A percentile compares a stretch with the other conserved stretches of the same genome.
phyloP scores from a whole-genome alignment of 2,113 vertebrate species.

The Rhinopomastus cyanomelas region DNA sequence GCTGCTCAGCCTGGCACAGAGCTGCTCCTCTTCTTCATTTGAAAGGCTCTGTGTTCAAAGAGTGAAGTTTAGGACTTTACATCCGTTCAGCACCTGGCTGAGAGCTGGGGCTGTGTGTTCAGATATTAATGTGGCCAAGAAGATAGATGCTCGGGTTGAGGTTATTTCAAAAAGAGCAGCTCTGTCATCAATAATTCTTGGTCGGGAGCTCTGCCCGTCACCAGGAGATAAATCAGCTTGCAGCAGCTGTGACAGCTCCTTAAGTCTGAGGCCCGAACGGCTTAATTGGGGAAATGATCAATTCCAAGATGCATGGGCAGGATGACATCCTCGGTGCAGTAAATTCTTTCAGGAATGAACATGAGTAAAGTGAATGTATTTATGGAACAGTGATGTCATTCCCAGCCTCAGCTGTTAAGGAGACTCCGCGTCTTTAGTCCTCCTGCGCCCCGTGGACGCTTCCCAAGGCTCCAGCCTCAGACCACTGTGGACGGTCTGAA shows the following conservation, averaged over 20 bases:
- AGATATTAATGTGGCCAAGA: constrained; percentile 67
- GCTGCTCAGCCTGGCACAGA: neutral
- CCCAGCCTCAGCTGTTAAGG: constrained; percentile 54
- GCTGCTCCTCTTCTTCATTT: constrained; percentile 36
- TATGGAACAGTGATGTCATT: constrained; percentile 71
- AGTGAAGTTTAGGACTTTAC: constrained; percentile 58
- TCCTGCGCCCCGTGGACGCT: constrained; percentile 24
- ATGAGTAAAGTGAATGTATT: constrained; percentile 64
- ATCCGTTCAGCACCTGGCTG: constrained; percentile 52
- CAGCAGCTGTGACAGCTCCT: constrained; percentile 60
- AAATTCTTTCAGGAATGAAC: constrained; percentile 56
- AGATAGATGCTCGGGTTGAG: constrained; percentile 64
- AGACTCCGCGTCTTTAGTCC: constrained; percentile 41
- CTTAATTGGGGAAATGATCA: constrained; percentile 67
- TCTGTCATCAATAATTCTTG: constrained; percentile 68
- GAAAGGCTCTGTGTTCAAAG: constrained; percentile 46
- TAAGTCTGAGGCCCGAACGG: constrained; percentile 54
- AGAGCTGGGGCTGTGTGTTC: constrained; percentile 20
- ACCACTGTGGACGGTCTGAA: constrained; percentile 27
- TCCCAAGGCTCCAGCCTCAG: constrained; percentile 8
- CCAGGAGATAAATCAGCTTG: constrained; percentile 66
- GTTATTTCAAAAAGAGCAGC: constrained; percentile 67
- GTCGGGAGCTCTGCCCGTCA: constrained; percentile 53
- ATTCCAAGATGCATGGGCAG: constrained; percentile 53
- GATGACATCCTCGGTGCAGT: constrained; percentile 47